Conservation (phyloP, 2,797 vertebrate species). For the Microhierax caerulescens region DNA sequence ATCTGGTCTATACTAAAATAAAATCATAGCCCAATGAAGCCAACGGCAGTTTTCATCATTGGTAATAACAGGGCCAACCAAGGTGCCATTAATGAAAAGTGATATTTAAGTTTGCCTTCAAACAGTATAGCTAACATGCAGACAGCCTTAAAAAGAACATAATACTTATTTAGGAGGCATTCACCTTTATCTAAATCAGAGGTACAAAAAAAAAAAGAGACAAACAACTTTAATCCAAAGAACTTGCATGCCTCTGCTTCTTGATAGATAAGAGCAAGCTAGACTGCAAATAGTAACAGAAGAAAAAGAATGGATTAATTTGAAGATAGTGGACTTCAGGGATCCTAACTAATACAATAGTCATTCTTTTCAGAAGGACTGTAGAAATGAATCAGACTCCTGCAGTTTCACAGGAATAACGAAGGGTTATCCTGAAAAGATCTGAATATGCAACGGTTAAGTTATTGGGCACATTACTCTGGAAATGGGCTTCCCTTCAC, state of each 20-base stretch:
- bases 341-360: neutral
- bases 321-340: slow-evolving; percentile 17
- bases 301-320: slow-evolving; percentile 27
- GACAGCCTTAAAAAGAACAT: neutral
- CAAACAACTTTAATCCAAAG: slow-evolving; percentile 34
- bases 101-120: neutral
- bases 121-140: neutral
- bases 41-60: neutral
- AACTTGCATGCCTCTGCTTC: neutral
- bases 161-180: neutral
- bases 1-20: neutral
- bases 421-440: neutral
- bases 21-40: neutral
- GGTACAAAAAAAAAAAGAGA: slow-evolving; percentile 1
- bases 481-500: neutral
- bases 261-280: neutral
- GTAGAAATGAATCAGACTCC: neutral
- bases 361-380: neutral
- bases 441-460: neutral
- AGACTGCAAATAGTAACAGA: neutral
- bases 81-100: neutral
- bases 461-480: neutral
- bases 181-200: slow-evolving; percentile 18
- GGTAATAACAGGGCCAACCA: neutral
- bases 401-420: neutral